Base-by-base conservation (phyloP, 2,797 vertebrate genomes). In the Takifugu rubripes region DNA sequence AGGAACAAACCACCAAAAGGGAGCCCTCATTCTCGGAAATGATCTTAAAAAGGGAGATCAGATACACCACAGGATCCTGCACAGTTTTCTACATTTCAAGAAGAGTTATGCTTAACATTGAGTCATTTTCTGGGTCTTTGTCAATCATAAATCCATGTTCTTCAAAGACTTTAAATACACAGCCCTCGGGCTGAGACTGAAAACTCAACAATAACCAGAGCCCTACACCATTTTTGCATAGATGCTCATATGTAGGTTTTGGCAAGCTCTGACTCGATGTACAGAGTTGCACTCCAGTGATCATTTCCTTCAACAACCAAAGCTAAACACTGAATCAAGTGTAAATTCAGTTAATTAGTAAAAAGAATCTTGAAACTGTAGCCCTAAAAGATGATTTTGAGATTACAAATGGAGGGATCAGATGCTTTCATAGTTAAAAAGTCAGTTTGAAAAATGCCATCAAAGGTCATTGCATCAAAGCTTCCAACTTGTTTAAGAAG, bases 1-100 rank as follows among this genome's bases (percentile, higher is more conserved):
- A 72, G 67, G 72, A 85, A 56, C 54, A 46, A 58, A 53, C 70
- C 79, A 76, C 70, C 72, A 70, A 83, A 78, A 78, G 77, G 5
- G 50, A 66, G 36, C 50, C 54, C 44, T 49, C 61, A 50, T 56
- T 78, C 70, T 74, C 61, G 72, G 78, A 78, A 69, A 72, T 53
- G 67, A 56, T 61, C 54, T 62, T 59, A 62, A 63, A 64, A 10
- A 16, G 40, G 25, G 73, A 81, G 79, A 70, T 79, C 70, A 77
- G 61, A 77, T 57, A 17, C 49, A 45, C 72, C 73, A 45, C 78
- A 72, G 54, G 57, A 66, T 42, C 55, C 50, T 65, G 51, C n/a
- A 61, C 36, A 57, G 9, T 56, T 56, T 54, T 40, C 48, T 53
- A 59, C 27, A 31, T 0, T 52, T 9, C 47, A 26, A 60, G 16